phyloP scores from a whole-genome alignment of 2,113 vertebrate genomes.

The Brachypteracias leptosomus region DNA sequence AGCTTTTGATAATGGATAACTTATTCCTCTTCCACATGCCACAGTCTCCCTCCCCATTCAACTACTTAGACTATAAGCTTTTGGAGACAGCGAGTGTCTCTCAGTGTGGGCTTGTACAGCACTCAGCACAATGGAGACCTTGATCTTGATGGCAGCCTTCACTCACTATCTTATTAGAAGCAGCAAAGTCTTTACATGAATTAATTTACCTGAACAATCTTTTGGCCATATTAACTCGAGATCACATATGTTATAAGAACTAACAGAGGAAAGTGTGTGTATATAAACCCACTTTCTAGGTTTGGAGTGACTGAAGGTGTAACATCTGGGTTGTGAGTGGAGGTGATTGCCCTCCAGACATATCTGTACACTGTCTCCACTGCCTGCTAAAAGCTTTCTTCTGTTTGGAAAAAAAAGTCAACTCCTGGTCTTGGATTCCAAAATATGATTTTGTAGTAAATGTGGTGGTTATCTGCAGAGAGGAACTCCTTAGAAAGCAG shows the following conservation, averaged over 20 bases:
- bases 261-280: neutral
- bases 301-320: neutral
- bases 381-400: neutral
- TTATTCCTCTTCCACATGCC: neutral
- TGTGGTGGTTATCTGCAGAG: neutral
- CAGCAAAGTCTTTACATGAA: neutral
- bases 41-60: neutral
- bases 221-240: neutral
- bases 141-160: neutral
- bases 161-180: neutral
- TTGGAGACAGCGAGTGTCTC: neutral
- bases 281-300: neutral
- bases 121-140: neutral
- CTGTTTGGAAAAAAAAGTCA: neutral
- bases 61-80: neutral
- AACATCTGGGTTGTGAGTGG: neutral
- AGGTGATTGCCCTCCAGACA: neutral
- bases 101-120: neutral
- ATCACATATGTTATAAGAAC: neutral
- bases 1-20: neutral
- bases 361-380: fast-evolving
- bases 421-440: neutral
- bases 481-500: neutral
- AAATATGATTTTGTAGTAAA: neutral
- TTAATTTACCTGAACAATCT: neutral